Evolutionary conservation across 2,113 vertebrate genomes (phyloP), one percentile per base, ranked within the genome.

Genomic region (Chionomys nivalis): DNA sequence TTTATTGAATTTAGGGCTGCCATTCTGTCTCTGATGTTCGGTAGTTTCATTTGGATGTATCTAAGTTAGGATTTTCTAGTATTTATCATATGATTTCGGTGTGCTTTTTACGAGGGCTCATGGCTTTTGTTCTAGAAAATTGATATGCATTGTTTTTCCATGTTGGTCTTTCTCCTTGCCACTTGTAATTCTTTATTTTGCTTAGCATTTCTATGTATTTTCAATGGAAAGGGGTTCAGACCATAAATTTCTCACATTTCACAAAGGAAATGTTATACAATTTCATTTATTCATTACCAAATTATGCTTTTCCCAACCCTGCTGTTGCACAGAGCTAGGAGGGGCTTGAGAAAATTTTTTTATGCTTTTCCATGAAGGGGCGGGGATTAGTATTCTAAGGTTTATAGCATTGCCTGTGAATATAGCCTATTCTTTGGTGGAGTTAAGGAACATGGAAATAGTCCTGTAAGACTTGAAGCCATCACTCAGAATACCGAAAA

Each of bases 181-280:
- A 36, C 5, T 81, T 79, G 19, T 23, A 31, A 68, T 39, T 39
- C 13, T 52, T 58, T 76, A 2, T 49, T 90, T 92, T 92, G 33
- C 68, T 90, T 95, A 96, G 63, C 16, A 87, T 96, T 83, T 96
- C 88, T 78, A 0, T 79, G 55, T 95, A 28, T 89, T 96, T 94
- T 36, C 79, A 87, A 10, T 95, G 24, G 47, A 78, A 83, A 89
- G 36, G 10, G n/a, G 39, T 85, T 42, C 44, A 94, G 33, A 47
- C 1, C 3, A 61, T 77, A 94, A 76, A 76, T 90, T 52, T 96
- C n/a, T 93, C 39, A 77, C 79, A 63, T 93, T 94, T 96, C 47
- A 90, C 14, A 91, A 73, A 87, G 66, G 9, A 8, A 78, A 10
- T 93, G 36, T 19, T 89, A 68, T 58, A 58, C 11, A 88, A 39